Evolutionary conservation across 2,888 invertebrate species (phyloP), one percentile per base, ranked within the genome.

Genomic region (Pycnomerus fuliginosus): DNA sequence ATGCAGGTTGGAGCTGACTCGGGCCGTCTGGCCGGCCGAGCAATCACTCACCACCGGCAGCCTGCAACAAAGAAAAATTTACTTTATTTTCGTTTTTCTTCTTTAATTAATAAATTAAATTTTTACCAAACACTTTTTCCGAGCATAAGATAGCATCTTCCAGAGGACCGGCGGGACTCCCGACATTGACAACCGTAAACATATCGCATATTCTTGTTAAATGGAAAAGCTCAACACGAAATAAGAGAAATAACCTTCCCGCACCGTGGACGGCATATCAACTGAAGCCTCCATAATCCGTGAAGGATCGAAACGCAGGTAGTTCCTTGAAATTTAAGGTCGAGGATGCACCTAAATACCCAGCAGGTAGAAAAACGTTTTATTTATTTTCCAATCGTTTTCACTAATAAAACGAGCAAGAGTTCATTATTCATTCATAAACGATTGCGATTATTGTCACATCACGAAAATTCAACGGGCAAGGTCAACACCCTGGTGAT

Each of bases 1-100:
- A 76, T 83, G 82, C 77, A 82, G 80, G 75, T 83, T 83, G 71
- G 87, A 87, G 76, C 87, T 84, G 76, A 88, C 87, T 82, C 89
- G 86, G 82, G 87, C 87, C 83, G 87, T 86, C 82, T 88, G 89
- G 74, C 77, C 79, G 75, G 82, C 80, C 76, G 82, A 80, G 82
- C 84, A 84, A 77, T 84, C 84, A 78, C 83, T 84, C 76, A 82
- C 79, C 71, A 76, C 79, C 77, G 83, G 80, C 79, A 88, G 84
- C 83, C 89, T 89, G 79, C 25, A 81, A 78, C 16, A 8, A 38
- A 50, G 15, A 32, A 34, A 28, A 28, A 20, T 7, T 7, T 7
- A 7, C 20, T 20, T 7, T 20, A 20, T 20, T 20, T 20, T 20
- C 7, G 20, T 20, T 20, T 20, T 20, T 20, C 5, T 7, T 4